Conservation (phyloP, 2,797 vertebrate genomes). For the Apodemus agrarius region DNA sequence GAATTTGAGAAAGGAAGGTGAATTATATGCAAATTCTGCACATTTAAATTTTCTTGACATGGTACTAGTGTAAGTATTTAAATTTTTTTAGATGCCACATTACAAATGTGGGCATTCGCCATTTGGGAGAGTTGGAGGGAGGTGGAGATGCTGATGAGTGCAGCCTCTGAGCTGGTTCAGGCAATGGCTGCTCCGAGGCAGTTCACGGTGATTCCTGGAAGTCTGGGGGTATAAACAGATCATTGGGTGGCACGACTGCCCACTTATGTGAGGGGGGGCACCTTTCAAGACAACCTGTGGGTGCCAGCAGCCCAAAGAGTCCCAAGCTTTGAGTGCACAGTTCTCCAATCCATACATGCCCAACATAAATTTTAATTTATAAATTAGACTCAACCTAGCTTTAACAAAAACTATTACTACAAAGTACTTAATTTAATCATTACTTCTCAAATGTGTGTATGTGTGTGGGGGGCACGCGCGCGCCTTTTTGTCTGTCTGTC, state of each 20-base stretch:
- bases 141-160: neutral
- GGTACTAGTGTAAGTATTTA: constrained; percentile 1
- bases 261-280: neutral
- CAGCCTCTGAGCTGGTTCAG: neutral
- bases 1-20: neutral
- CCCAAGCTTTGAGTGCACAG: neutral
- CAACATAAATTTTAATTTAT: neutral
- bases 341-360: neutral
- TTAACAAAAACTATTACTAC: neutral
- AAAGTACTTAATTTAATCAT: neutral
- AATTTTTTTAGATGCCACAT: neutral
- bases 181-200: neutral
- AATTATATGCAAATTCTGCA: neutral
- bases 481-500: neutral
- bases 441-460: neutral
- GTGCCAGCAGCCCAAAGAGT: neutral
- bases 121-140: neutral
- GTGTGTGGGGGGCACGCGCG: neutral
- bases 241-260: neutral
- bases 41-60: neutral
- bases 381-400: neutral
- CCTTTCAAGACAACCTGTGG: neutral
- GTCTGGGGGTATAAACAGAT: neutral
- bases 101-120: neutral
- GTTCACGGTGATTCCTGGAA: neutral